Evolutionary conservation across 2,888 invertebrate species (phyloP).

Genomic region (Thumatha senex): DNA sequence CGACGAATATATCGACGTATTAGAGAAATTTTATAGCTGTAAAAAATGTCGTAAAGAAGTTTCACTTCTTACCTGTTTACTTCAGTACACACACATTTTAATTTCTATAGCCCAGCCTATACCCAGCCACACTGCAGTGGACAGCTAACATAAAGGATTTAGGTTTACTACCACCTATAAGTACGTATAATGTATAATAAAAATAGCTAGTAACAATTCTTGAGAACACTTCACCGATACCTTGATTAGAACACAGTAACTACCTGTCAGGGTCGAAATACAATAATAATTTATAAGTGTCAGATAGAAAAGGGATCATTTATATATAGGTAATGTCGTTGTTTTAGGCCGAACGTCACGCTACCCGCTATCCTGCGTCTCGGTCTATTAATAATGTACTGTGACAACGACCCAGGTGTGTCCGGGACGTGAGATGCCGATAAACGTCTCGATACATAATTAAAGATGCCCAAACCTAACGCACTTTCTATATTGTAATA

Average conservation of each 20-base stretch:
- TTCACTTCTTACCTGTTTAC: too few species aligned
- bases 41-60: too few species aligned
- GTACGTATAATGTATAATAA: too few species aligned
- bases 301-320: conserved; percentile 47
- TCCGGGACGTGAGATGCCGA: conserved; percentile 48
- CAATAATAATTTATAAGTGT: conserved; percentile 50
- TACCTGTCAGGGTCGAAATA: conserved; percentile 26
- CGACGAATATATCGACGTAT: too few species aligned
- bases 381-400: conserved; percentile 76
- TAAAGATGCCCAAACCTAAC: conserved; percentile 64
- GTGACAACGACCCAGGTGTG: conserved; percentile 77
- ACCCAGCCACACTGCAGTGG: too few species aligned
- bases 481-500: conserved; percentile 46
- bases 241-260: conserved; percentile 35
- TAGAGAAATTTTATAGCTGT: too few species aligned
- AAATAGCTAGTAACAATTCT: background rate
- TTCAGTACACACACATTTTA: too few species aligned
- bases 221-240: conserved; percentile 9
- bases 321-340: conserved; percentile 49
- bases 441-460: conserved; percentile 79
- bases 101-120: too few species aligned
- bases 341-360: conserved; percentile 43
- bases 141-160: too few species aligned
- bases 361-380: conserved; percentile 32
- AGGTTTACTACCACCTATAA: too few species aligned